Base-by-base conservation (phyloP, 2,113 vertebrate species). In the Alaudala cheleensis region DNA sequence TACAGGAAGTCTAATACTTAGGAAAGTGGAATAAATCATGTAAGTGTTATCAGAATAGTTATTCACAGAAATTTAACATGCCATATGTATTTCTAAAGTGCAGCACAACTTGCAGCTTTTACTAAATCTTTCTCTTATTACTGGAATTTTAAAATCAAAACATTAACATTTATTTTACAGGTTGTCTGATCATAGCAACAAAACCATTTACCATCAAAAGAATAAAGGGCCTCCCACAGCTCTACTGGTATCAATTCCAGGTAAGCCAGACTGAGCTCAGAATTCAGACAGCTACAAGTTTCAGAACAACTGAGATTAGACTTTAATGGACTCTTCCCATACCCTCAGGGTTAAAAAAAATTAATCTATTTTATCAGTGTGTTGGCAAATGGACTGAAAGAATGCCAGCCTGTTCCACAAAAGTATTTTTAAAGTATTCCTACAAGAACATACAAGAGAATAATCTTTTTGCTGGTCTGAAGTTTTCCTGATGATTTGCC, bases 41-140 rank as follows among this genome's bases (percentile, higher is more conserved):
- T 50, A 18, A 49, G 11, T 34, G 45, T 67, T 85, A 15, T 62
- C 73, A 78, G 50, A 85, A 64, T 6, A 11, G 39, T 76, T 76
- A 58, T 20, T 67, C 42, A 42, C 26, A 85, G 19, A 50, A 74
- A 44, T 2, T 18, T 7, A 14, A 78, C 23, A 80, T 8, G 33
- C 12, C n/a, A 20, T 6, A 5, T 0, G 2, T 19, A 31, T 39
- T 74, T 79, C 47, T 50, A 0, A 50, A 71, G 8, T 14, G 23
- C 33, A 86, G 34, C 39, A 79, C 5, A 76, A 76, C 49, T 8
- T 72, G 51, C 34, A 64, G 20, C 44, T 92, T 77, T 70, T 34
- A 31, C 19, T 72, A 42, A 66, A 29, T 23, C 6, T 18, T 54
- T 26, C 29, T 62, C 22, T 45, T 5, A 39, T 31, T 21, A 67